A percentile compares a stretch with the other conserved stretches of the same genome.
These are phyloP conservation scores for Plagodis pulveraria DNA, from an alignment of 2,888 invertebrate species.

Conservation along the genomic window DNA sequence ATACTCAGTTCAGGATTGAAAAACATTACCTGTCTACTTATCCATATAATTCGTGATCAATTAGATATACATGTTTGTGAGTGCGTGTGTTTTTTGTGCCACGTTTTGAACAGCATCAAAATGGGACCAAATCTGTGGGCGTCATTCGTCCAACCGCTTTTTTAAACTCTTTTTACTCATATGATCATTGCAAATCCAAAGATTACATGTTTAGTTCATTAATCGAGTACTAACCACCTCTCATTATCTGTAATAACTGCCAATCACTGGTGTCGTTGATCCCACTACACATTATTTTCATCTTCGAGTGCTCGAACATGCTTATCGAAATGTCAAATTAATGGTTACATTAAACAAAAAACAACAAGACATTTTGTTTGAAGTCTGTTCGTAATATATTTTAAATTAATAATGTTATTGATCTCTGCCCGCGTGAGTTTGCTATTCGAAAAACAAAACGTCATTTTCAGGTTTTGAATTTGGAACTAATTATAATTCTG, in stretches of 20 bases:
- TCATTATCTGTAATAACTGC: constrained; percentile 53
- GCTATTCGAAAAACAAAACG: not conserved
- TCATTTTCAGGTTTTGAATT: not conserved
- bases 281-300: constrained; percentile 29
- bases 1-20: constrained; percentile 1
- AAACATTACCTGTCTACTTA: constrained; percentile 8
- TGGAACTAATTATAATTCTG: no score
- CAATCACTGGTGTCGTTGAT: constrained; percentile 62
- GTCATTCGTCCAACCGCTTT: constrained; percentile 24
- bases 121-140: constrained; percentile 32
- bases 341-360: constrained; percentile 19
- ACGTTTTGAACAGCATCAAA: constrained; percentile 23
- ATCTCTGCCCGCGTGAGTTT: constrained; percentile 10
- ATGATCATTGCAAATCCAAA: constrained; percentile 35
- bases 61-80: constrained; percentile 13
- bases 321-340: constrained; percentile 29
- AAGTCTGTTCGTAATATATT: constrained; percentile 2
- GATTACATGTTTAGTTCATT: constrained; percentile 58
- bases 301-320: constrained; percentile 8
- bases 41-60: constrained; percentile 14
- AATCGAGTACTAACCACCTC: constrained; percentile 48
- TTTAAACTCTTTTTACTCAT: constrained; percentile 25
- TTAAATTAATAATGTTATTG: constrained; percentile 14
- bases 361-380: constrained; percentile 10
- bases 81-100: constrained; percentile 26